Percentiles rank a stretch among this genome's conserved stretches.
Conservation (phyloP, 2,113 vertebrate species). For the Eubucco bourcierii region DNA sequence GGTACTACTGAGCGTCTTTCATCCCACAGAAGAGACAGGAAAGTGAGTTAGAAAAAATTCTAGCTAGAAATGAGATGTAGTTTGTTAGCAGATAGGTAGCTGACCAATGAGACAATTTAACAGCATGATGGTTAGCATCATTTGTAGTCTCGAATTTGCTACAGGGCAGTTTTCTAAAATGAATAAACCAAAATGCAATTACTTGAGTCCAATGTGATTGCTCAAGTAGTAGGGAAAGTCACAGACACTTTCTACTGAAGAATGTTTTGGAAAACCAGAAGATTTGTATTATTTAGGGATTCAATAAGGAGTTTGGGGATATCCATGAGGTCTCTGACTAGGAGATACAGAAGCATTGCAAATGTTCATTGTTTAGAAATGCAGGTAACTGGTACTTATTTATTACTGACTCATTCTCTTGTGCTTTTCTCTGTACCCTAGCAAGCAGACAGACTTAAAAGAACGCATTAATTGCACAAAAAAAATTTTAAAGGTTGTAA, state of each 20-base stretch:
- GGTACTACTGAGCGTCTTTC: neutral
- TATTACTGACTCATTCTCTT: neutral
- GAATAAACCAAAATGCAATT: neutral
- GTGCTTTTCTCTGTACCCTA: neutral
- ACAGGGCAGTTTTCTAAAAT: neutral
- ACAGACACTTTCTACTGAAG: neutral
- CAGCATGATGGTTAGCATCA: neutral
- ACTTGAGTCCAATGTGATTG: neutral
- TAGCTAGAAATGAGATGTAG: neutral
- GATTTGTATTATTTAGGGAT: neutral
- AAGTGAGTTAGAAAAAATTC: neutral
- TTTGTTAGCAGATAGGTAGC: neutral
- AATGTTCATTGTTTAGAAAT: slow-evolving; percentile 5
- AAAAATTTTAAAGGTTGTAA: neutral
- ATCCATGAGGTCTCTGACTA: neutral
- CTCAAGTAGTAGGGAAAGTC: neutral
- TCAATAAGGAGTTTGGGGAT: neutral
- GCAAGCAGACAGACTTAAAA: neutral
- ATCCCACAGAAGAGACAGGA: neutral
- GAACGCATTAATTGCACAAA: slow-evolving; percentile 6
- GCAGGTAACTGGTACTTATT: slow-evolving; percentile 12
- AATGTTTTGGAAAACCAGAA: neutral
- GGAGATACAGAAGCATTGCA: neutral
- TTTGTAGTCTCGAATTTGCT: neutral
- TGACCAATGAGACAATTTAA: neutral